Evolutionary conservation across 2,888 invertebrate genomes (phyloP).

Genomic region (Erynnis tages): DNA sequence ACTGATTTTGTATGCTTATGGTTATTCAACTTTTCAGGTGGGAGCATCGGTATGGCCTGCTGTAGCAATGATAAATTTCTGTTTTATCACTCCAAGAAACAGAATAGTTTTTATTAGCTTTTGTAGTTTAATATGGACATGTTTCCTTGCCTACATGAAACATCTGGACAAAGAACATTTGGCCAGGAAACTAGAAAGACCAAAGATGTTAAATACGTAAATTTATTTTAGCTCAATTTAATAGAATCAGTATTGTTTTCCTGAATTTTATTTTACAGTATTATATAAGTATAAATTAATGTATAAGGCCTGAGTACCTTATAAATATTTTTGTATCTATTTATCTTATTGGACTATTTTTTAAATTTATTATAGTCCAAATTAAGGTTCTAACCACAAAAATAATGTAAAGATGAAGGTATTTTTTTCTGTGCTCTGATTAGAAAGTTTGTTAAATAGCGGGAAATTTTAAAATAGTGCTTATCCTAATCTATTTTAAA

Average conservation of each 20-base stretch:
- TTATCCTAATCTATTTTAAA: too few relatives aligned
- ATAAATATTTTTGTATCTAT: neutral
- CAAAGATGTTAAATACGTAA: slow-evolving; percentile 34
- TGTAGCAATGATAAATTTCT: slow-evolving; percentile 88
- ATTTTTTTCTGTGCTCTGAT: too few relatives aligned
- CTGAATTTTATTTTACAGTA: slow-evolving; percentile 13
- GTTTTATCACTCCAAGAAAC: slow-evolving; percentile 86
- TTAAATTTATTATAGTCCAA: too few relatives aligned
- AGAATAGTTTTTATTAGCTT: slow-evolving; percentile 88
- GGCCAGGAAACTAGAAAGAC: slow-evolving; percentile 39
- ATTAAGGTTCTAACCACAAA: too few relatives aligned
- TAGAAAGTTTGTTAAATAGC: too few relatives aligned
- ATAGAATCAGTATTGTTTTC: slow-evolving; percentile 7
- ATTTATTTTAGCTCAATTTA: neutral
- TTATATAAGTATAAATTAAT: slow-evolving; percentile 4
- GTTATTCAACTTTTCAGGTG: slow-evolving; percentile 73
- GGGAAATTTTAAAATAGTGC: too few relatives aligned
- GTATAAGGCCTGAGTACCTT: neutral
- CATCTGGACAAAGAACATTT: slow-evolving; percentile 73
- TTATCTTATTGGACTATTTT: too few relatives aligned
- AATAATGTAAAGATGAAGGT: too few relatives aligned
- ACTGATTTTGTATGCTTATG: too few relatives aligned
- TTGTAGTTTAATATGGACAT: slow-evolving; percentile 90
- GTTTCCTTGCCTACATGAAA: slow-evolving; percentile 91
- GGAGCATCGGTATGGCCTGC: slow-evolving; percentile 88